Percentiles rank a stretch among this genome's conserved stretches.
phyloP scores from a whole-genome alignment of 2,113 vertebrate species.

The Regulus satrapa region DNA sequence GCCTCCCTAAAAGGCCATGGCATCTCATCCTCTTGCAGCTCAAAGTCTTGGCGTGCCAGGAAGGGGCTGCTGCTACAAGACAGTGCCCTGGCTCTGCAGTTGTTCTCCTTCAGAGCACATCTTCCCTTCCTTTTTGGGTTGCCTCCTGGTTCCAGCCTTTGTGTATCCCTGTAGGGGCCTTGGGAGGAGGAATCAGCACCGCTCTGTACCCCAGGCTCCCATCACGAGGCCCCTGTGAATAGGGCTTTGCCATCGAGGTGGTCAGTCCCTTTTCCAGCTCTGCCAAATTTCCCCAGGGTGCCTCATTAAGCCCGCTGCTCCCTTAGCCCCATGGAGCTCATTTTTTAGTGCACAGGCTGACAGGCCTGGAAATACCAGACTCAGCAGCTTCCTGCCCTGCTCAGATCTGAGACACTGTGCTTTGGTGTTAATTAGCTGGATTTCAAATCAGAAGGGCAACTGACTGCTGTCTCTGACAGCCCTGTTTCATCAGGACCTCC shows the following conservation, averaged over 20 bases:
- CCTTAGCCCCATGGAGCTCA: not conserved
- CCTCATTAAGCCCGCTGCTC: not conserved
- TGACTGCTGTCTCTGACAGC: not conserved
- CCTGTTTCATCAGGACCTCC: slow-evolving; percentile 29
- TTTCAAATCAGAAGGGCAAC: slow-evolving; percentile 25
- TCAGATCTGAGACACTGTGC: not conserved
- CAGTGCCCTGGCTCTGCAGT: not conserved
- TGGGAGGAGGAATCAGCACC: not conserved
- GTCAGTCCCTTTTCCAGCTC: not conserved
- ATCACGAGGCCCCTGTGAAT: not conserved
- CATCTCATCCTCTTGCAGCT: accelerated
- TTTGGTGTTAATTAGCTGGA: slow-evolving; percentile 7
- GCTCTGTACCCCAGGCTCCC: not conserved
- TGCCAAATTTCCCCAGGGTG: slow-evolving; percentile 5
- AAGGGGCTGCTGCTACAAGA: not conserved
- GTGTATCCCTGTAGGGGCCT: not conserved
- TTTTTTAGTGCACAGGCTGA: not conserved
- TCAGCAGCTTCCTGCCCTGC: not conserved
- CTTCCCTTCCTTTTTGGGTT: not conserved
- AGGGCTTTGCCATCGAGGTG: not conserved
- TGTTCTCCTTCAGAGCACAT: not conserved
- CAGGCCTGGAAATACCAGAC: slow-evolving; percentile 39
- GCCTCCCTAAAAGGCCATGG: not conserved
- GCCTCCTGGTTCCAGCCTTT: not conserved
- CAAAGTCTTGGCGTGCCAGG: not conserved